Base-by-base conservation (phyloP, 92 coral and sea anemone species). In the Umimayanthus kanabou region DNA sequence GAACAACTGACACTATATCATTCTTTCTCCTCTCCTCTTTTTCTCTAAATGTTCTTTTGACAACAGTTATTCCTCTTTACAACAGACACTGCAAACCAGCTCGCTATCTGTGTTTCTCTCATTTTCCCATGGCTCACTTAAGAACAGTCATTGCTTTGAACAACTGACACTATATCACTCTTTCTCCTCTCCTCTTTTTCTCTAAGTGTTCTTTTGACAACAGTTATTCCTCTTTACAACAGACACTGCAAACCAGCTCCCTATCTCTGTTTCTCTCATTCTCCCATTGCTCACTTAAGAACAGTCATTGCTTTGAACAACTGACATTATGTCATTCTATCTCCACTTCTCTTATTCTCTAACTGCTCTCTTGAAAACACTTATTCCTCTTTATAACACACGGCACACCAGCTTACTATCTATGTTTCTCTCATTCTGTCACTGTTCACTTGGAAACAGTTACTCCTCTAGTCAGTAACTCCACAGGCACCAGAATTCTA, bases 151-250 rank as follows among this genome's bases (percentile, higher is more conserved):
- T 20, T 18, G 9, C 26, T 61, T 26, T 22, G 3, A 20, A 18
- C 26, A 61, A 20, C 4, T 57, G n/a, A 18, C 25, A 40, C n/a
- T 1, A 4, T 10, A 20, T 13, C 5, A 20, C 9, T 16, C 9
- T 50, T 76, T 42, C 75, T 91, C 94, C 33, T 95, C 97, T 79
- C 89, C 94, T 58, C 80, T 92, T 47, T 80, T 78, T 77, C 91
- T 84, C 28, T 88, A 79, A 13, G 15, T 83, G 91, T 93, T 93
- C 15, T 81, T 94, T 28, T 95, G 94, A 79, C 22, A 95, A 78
- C 98, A 96, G 69, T 91, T 89, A 14, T 53, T 53, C 58, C 58
- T 53, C 18, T 53, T 11, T 45, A 53, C 16, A 53, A 11, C 13
- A 1, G 58, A 69, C 71, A 22, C 37, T 2, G 2, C 15, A 18